Evolutionary conservation across 2,113 vertebrate genomes (phyloP).

Genomic region (Aleadryas rufinucha): DNA sequence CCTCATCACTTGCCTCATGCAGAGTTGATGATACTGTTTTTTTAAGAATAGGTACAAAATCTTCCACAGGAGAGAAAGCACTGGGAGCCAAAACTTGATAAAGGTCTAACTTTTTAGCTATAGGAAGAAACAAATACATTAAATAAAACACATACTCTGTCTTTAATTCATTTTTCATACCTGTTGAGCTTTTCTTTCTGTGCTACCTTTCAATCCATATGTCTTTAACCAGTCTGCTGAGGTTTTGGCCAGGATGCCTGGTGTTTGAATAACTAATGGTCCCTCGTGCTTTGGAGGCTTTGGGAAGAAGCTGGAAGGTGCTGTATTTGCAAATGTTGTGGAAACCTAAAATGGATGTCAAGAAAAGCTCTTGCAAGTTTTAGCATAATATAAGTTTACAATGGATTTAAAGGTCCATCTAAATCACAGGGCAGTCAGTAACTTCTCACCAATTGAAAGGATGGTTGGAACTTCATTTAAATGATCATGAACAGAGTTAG

Average conservation of each 20-base stretch:
- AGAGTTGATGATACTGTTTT: conserved; percentile 80
- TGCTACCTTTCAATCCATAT: conserved; percentile 79
- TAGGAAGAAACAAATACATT: background rate
- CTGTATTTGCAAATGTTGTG: conserved; percentile 7
- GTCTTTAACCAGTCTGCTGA: conserved; percentile 80
- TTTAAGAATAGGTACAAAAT: conserved; percentile 79
- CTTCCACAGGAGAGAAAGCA: conserved; percentile 73
- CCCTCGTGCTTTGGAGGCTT: conserved; percentile 51
- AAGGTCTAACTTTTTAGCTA: conserved; percentile 80
- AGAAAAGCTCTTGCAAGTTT: background rate
- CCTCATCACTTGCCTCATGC: conserved; percentile 64
- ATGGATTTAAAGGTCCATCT: background rate
- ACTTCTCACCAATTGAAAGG: background rate
- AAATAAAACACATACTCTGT: background rate
- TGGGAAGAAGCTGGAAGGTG: conserved; percentile 35
- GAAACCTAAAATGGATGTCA: conserved; percentile 64
- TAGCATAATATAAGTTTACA: background rate
- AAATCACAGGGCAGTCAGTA: background rate
- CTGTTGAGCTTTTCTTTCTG: background rate
- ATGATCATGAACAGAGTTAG: background rate
- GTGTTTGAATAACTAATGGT: conserved; percentile 69
- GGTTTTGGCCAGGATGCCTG: conserved; percentile 60
- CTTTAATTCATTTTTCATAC: background rate
- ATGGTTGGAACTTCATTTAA: background rate
- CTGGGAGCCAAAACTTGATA: conserved; percentile 81